Conservation (phyloP, 1,140 invertebrate species). For the Trichomalopsis sarcophagae region DNA sequence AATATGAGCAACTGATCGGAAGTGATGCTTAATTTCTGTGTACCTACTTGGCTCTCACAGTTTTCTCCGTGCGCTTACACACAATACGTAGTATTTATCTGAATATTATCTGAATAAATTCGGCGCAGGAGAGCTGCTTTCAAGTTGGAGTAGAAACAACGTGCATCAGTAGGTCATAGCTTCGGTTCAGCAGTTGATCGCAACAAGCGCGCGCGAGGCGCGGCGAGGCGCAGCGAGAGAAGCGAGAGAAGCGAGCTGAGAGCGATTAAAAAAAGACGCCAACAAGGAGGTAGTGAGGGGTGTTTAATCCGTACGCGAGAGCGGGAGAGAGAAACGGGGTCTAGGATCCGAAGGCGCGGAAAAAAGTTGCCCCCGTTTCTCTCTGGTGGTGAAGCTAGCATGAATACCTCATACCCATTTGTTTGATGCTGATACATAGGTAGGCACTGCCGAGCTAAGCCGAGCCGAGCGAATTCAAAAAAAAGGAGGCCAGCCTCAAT, state of each 20-base stretch:
- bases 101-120: too few relatives aligned
- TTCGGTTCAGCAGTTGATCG: background rate
- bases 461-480: background rate
- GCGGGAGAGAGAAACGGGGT: background rate
- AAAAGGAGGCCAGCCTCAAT: slow-evolving; percentile 20
- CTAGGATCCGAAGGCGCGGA: slow-evolving; percentile 9
- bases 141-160: too few relatives aligned
- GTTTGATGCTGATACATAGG: background rate
- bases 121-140: too few relatives aligned
- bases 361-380: background rate
- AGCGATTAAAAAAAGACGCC: slow-evolving; percentile 33
- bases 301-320: background rate
- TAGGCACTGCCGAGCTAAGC: background rate
- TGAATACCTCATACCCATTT: too few relatives aligned
- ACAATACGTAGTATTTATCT: too few relatives aligned
- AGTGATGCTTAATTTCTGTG: too few relatives aligned
- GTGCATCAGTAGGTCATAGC: background rate
- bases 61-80: too few relatives aligned
- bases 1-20: background rate
- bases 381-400: background rate
- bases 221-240: too few relatives aligned
- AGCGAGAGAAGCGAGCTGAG: background rate
- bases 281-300: background rate
- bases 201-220: too few relatives aligned
- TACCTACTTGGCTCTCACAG: too few relatives aligned